Conservation (phyloP, 2,113 vertebrate genomes). For the Mesembrinibis cayennensis region DNA sequence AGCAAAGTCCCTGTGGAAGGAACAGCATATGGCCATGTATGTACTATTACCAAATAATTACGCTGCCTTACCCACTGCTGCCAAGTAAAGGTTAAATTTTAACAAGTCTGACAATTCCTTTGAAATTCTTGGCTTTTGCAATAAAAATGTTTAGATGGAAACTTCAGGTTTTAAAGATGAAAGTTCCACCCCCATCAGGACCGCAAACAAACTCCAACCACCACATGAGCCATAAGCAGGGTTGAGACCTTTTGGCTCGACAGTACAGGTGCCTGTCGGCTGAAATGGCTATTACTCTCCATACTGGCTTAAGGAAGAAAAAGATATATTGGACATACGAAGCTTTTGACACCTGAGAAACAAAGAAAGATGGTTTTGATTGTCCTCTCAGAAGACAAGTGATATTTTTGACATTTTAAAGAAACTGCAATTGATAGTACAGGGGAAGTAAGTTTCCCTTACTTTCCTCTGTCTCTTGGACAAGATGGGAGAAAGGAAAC, state of each 20-base stretch:
- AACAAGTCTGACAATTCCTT: slow-evolving; percentile 17
- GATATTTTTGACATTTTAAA: not conserved
- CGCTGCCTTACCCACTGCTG: not conserved
- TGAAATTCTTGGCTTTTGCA: not conserved
- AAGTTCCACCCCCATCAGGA: not conserved
- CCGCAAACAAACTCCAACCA: not conserved
- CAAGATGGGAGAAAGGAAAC: not conserved
- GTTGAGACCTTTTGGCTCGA: not conserved
- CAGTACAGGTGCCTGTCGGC: not conserved
- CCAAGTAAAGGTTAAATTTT: slow-evolving; percentile 50
- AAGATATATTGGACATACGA: not conserved
- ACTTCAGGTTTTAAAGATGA: not conserved
- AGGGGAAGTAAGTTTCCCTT: not conserved
- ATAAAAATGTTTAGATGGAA: not conserved
- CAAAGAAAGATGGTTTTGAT: not conserved
- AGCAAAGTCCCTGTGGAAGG: not conserved
- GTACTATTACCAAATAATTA: not conserved
- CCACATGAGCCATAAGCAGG: not conserved
- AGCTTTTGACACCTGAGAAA: slow-evolving; percentile 1
- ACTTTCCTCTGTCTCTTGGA: not conserved
- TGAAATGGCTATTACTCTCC: not conserved
- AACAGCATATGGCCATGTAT: not conserved
- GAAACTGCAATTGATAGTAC: not conserved
- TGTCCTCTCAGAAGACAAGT: not conserved
- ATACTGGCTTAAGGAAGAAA: not conserved